Evolutionary conservation across 2,113 vertebrate genomes (phyloP), one percentile per base, ranked within the genome.

Genomic region (Delphinapterus leucas): DNA sequence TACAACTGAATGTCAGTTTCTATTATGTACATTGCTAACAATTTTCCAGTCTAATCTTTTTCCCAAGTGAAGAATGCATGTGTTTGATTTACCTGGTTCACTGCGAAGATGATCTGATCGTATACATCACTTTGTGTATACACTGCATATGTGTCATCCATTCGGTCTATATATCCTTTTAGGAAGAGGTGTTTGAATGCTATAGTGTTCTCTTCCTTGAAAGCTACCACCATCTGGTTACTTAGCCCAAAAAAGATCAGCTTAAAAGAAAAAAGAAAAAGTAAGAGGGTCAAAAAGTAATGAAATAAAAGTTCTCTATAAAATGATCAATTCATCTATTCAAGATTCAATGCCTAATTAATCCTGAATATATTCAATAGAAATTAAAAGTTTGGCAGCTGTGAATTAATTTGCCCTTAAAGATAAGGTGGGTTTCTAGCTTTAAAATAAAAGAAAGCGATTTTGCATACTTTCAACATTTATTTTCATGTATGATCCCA

Each of bases 151-250:
- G 98, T 98, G 55, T 99, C 99, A 38, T 98, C 98, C 73, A 94
- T 98, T 85, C 98, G 98, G 73, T 99, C 99, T 97, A 97, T 97
- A 88, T 99, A 99, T 33, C 98, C 99, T 98, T 99, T 99, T 53
- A 99, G 98, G 88, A 99, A 99, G 68, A 99, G 98, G 80, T 99
- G 99, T 96, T 99, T 99, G 98, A 99, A 99, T 6, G 99, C 99
- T 92, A 99, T 92, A 13, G 99, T 99, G 96, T 99, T 99, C 93
- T 99, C 99, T 38, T 99, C 99, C 98, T 99, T 99, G 98, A 99
- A 99, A 76, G 99, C 99, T 83, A 99, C 99, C 96, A 99, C 99
- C 99, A 99, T 99, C 97, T 99, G 99, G 91, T 99, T 99, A 98
- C 99, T 99, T 97, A 99, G 96, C 36, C 99, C 99, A 96, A 99